These are phyloP conservation scores for Microplitis mediator DNA, from an alignment of 1,140 invertebrate genomes.

Conservation along the genomic window DNA sequence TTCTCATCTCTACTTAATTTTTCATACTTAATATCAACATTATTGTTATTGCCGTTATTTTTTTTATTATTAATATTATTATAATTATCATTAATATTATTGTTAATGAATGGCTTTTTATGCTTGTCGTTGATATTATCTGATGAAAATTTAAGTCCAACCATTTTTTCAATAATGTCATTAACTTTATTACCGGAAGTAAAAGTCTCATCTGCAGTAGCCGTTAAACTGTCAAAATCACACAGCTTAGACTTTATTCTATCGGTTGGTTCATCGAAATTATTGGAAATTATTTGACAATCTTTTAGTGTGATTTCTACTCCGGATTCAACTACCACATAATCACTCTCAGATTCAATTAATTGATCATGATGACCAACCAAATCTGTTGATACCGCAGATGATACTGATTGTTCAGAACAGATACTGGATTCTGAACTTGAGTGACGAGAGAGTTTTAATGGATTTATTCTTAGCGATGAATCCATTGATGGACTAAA, in stretches of 20 bases:
- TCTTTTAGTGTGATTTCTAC: neutral
- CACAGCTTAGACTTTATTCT: too few species aligned
- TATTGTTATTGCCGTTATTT: constrained; percentile 11
- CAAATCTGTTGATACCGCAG: neutral
- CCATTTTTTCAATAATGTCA: constrained; percentile 39
- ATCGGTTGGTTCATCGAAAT: too few species aligned
- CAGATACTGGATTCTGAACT: constrained; percentile 18
- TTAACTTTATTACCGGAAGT: constrained; percentile 27
- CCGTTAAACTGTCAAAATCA: constrained; percentile 1
- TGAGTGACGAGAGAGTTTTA: neutral
- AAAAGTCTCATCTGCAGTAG: constrained; percentile 10
- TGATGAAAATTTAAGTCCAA: constrained; percentile 26
- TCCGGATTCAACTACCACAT: too few species aligned
- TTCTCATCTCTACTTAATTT: neutral
- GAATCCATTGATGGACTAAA: constrained; percentile 15
- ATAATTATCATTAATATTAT: neutral
- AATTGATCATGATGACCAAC: neutral
- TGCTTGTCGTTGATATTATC: constrained; percentile 1
- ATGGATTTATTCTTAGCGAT: neutral
- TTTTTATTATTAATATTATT: constrained; percentile 21
- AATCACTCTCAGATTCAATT: neutral
- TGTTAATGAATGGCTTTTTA: neutral
- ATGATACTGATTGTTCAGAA: constrained; percentile 17
- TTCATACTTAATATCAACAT: neutral
- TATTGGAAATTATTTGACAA: too few species aligned